These are phyloP conservation scores for Tanypteryx hageni DNA, from an alignment of 2,888 invertebrate genomes.

Conservation along the genomic window DNA sequence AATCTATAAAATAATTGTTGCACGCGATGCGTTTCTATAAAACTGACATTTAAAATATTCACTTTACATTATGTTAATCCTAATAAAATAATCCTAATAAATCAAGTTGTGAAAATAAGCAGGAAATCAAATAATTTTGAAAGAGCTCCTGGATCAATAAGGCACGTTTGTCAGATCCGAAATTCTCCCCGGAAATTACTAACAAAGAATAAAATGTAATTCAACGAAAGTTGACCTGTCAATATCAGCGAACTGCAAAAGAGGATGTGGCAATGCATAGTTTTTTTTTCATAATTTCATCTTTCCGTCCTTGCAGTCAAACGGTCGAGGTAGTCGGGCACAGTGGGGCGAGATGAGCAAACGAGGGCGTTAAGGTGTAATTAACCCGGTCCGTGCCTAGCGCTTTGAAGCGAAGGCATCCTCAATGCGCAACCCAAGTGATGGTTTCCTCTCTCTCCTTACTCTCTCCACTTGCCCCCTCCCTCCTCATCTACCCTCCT, in stretches of 20 bases:
- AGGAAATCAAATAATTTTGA: too few species aligned
- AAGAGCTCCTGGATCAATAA: too few species aligned
- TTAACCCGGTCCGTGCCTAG: neutral
- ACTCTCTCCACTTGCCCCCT: neutral
- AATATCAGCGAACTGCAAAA: neutral
- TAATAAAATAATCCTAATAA: too few species aligned
- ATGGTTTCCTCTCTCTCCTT: conserved; percentile 55
- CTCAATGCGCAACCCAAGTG: conserved; percentile 50
- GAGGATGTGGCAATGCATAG: neutral
- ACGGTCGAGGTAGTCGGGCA: neutral
- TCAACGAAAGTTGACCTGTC: neutral
- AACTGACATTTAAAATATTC: too few species aligned
- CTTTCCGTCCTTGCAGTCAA: neutral
- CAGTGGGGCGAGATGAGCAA: too few species aligned
- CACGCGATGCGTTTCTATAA: too few species aligned
- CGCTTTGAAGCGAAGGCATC: neutral
- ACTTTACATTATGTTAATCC: too few species aligned
- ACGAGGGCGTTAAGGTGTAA: conserved; percentile 36
- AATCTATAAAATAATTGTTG: too few species aligned
- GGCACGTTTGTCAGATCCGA: too few species aligned
- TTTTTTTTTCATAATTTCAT: neutral
- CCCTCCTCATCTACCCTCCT: too few species aligned
- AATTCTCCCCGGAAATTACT: too few species aligned
- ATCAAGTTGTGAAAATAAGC: too few species aligned
- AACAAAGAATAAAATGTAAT: neutral